Evolutionary conservation across 1,140 invertebrate genomes (phyloP).

Genomic region (Bilobella aurantiaca): DNA sequence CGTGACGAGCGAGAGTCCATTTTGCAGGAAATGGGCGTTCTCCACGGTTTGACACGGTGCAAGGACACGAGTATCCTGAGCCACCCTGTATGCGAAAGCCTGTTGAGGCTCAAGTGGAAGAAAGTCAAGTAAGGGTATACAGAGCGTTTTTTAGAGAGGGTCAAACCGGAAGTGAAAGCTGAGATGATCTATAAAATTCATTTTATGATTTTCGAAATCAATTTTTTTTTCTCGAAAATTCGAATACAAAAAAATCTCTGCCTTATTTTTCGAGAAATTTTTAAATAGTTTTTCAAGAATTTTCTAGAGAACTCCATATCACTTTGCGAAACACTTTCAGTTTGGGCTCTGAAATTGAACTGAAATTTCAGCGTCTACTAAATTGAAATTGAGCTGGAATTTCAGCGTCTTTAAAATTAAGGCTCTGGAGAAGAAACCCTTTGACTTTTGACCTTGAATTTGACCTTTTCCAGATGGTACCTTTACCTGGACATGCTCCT

Average conservation of each 20-base stretch:
- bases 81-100: slow-evolving; percentile 35
- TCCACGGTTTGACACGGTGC: slow-evolving; percentile 32
- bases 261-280: no score
- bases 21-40: slow-evolving; percentile 32
- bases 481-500: slow-evolving; percentile 36
- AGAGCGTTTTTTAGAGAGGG: no score
- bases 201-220: no score
- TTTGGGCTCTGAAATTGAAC: no score
- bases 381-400: neutral
- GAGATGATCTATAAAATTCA: no score
- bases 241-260: no score
- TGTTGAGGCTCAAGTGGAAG: slow-evolving; percentile 35
- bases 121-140: slow-evolving; percentile 33
- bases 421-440: neutral
- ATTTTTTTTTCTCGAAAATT: no score
- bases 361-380: no score
- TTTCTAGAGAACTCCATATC: no score
- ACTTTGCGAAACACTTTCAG: no score
- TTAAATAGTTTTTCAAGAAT: no score
- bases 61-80: slow-evolving; percentile 33
- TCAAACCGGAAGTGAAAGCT: no score
- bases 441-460: neutral
- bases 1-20: slow-evolving; percentile 33
- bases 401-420: neutral
- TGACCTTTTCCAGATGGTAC: slow-evolving; percentile 25